Base-by-base conservation (phyloP, 2,797 vertebrate genomes). In the Chloroceryle amazona region DNA sequence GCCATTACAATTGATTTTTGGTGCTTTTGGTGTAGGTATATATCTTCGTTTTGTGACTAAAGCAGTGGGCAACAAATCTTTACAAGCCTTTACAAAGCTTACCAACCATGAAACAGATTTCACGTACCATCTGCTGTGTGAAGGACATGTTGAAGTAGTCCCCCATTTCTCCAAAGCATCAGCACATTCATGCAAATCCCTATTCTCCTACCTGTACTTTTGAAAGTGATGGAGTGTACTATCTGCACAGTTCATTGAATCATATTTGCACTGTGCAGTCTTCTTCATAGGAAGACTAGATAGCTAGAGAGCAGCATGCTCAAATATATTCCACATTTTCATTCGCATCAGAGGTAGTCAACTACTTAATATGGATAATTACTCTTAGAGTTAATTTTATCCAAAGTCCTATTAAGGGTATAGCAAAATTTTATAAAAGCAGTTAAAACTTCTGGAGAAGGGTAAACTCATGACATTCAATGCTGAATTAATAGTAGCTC, bases 91-190 rank as follows among this genome's bases (percentile, higher is more conserved):
- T 90, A 31, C 65, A 66, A 49, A 68, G 37, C 74, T 96, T 80
- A 81, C 96, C 81, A 79, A 21, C 52, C 88, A 87, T 88, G 90
- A 96, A 96, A 41, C 70, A 95, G 86, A 97, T 97, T 97, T 97
- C 95, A 97, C 58, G 63, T 97, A 47, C 90, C 96, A 97, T 97
- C 86, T 97, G 96, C 96, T 92, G 90, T 92, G 92, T 96, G 96
- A 98, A 96, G 97, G 93, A 91, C 92, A 96, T 65, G 5, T 67
- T 46, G 70, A 78, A 84, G 94, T 88, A 94, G 91, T 55, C 66
- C 33, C 76, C 75, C 89, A 21, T 74, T 96, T 86, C 86, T 90
- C 58, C 70, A 76, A 74, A 87, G 87, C 66, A 86, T 71, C 95
- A 96, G 81, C 93, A 96, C 92, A 83, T 90, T 88, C 72, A 82